A percentile compares a stretch with the other conserved stretches of the same genome.
Conservation (phyloP, 2,797 vertebrate genomes). For the Sphaeramia orbicularis region DNA sequence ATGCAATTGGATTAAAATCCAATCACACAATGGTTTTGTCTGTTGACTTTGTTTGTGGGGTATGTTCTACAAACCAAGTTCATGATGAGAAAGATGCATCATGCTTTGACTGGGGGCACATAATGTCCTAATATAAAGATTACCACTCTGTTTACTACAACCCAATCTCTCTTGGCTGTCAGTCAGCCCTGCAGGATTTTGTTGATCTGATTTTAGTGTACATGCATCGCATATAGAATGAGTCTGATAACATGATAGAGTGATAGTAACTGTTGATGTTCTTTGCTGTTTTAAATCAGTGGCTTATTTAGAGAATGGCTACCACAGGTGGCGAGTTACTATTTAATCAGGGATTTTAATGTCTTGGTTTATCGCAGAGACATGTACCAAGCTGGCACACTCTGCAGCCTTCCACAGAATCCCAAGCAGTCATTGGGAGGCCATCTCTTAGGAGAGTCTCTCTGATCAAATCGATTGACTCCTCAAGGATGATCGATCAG, state of each 20-base stretch:
- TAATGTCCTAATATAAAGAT: slow-evolving; percentile 79
- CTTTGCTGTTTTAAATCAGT: slow-evolving; percentile 46
- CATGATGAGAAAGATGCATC: slow-evolving; percentile 77
- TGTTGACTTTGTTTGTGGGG: slow-evolving; percentile 85
- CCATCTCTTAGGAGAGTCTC: slow-evolving; percentile 67
- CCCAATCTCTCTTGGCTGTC: slow-evolving; percentile 67
- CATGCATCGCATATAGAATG: slow-evolving; percentile 67
- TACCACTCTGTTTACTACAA: slow-evolving; percentile 76
- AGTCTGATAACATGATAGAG: slow-evolving; percentile 42
- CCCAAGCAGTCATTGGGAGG: slow-evolving; percentile 56
- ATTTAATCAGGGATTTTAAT: slow-evolving; percentile 80
- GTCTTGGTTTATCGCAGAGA: slow-evolving; percentile 69
- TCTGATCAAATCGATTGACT: slow-evolving; percentile 80
- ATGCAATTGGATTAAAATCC: slow-evolving; percentile 86
- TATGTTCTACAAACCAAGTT: slow-evolving; percentile 81
- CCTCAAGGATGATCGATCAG: slow-evolving; percentile 77
- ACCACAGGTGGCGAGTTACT: slow-evolving; percentile 71
- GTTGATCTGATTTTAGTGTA: slow-evolving; percentile 66
- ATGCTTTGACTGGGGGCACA: slow-evolving; percentile 73
- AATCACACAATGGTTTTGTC: slow-evolving; percentile 82
- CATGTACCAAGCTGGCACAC: slow-evolving; percentile 71
- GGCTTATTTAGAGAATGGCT: slow-evolving; percentile 61
- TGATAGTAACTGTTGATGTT: slow-evolving; percentile 45
- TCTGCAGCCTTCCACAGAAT: slow-evolving; percentile 45
- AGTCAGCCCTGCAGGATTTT: slow-evolving; percentile 65